Base-by-base conservation (phyloP, 2,113 vertebrate species). In the Hemiscyllium ocellatum region DNA sequence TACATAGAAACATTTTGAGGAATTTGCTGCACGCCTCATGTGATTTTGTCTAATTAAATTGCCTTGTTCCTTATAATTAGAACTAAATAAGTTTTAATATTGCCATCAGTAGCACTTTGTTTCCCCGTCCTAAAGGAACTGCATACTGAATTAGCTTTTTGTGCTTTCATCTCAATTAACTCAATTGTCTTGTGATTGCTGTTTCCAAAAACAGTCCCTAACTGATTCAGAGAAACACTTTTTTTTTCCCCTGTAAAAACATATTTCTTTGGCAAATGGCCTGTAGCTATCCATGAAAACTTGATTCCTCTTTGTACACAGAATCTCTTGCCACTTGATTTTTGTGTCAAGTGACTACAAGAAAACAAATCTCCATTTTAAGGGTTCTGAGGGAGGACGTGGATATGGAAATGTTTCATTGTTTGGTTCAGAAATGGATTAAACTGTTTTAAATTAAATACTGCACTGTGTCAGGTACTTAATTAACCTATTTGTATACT, bases 11-110 rank as follows among this genome's bases (percentile, higher is more conserved):
- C 56, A 6, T 66, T 91, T 66, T 37, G 37, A 91, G 61, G 33
- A 90, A 66, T 37, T 91, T 33, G 15, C 66, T 91, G 17, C 29
- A 66, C 37, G 33, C 33, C 61, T 91, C 89, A 91, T 91, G 89
- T 66, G 61, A n/a, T 66, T 91, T 90, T 91, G 26, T 22, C 89
- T 91, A 91, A 91, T 91, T 91, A 91, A 65, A 91, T 91, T 91
- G 89, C 89, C 89, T 66, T 91, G 61, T 91, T 66, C 89, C 61
- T n/a, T 65, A 61, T 66, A 66, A 91, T 91, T 91, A 91, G 89
- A 91, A 91, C 56, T 12, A 83, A 87, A 10, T 33, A 91, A 66
- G 33, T 37, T 91, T 66, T 66, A 91, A 65, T 91, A 91, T 66
- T 91, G 29, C 61, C 89, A 91, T 66, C 61, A 19, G 65, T 66